phyloP scores from a whole-genome alignment of 2,797 vertebrate species.

The Acomys russatus region DNA sequence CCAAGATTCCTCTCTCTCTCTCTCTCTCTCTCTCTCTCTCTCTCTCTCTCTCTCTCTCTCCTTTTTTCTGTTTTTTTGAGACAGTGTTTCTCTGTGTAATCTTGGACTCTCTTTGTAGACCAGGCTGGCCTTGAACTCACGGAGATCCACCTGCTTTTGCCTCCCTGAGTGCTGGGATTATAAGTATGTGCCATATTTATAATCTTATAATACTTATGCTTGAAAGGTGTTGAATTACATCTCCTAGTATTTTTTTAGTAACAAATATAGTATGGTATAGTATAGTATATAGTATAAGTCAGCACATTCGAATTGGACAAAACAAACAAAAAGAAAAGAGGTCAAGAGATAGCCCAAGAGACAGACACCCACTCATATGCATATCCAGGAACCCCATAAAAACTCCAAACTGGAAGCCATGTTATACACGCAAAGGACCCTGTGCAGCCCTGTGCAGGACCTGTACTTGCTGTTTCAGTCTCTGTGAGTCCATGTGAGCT shows the following conservation, averaged over 20 bases:
- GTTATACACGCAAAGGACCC: neutral
- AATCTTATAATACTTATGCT: neutral
- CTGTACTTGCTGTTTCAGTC: neutral
- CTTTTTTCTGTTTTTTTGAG: too few relatives aligned
- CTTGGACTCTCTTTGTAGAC: too few relatives aligned
- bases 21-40: too few relatives aligned
- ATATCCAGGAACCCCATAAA: neutral
- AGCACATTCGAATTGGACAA: neutral
- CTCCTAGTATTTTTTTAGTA: neutral
- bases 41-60: too few relatives aligned
- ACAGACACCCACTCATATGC: neutral
- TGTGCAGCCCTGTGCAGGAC: too few relatives aligned
- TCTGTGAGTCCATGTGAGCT: neutral
- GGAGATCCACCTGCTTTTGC: too few relatives aligned
- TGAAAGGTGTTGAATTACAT: conserved; percentile 60
- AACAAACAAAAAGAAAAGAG: neutral
- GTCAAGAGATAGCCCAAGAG: neutral
- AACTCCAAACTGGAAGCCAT: neutral
- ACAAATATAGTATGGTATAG: neutral
- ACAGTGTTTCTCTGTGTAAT: too few relatives aligned
- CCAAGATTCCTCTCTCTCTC: neutral
- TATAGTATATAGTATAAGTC: neutral
- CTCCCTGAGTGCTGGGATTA: too few relatives aligned
- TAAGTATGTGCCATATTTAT: too few relatives aligned
- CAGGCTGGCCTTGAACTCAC: too few relatives aligned